Percentiles rank a stretch among this genome's conserved stretches.
phyloP scores from a whole-genome alignment of 2,888 invertebrate species.

The Bruchidius siliquastri region DNA sequence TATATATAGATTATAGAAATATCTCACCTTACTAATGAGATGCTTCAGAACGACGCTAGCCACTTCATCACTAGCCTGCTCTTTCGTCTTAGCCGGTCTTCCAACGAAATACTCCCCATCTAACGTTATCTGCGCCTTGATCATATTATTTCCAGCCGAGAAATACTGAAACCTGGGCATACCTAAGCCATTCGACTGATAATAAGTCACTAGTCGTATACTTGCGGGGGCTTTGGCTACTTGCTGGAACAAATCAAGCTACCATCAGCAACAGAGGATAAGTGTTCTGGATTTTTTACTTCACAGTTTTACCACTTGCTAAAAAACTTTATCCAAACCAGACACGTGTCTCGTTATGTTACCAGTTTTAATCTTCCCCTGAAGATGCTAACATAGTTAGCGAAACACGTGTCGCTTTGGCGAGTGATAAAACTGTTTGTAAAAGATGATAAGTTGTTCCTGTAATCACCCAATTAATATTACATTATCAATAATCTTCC shows the following conservation, averaged over 20 bases:
- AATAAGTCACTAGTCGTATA: constrained; percentile 46
- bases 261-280: too few species aligned
- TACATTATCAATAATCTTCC: too few species aligned
- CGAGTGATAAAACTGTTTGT: too few species aligned
- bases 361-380: too few species aligned
- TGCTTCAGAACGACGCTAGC: constrained; percentile 41
- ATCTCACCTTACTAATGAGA: constrained; percentile 26
- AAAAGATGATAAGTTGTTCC: too few species aligned
- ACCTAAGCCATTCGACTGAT: constrained; percentile 45
- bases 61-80: constrained; percentile 50
- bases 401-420: too few species aligned
- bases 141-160: constrained; percentile 33
- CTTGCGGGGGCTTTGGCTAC: constrained; percentile 29
- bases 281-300: too few species aligned
- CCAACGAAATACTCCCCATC: constrained; percentile 50
- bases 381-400: too few species aligned
- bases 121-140: constrained; percentile 48
- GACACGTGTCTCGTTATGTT: too few species aligned
- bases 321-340: too few species aligned
- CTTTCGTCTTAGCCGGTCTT: constrained; percentile 44
- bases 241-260: constrained; percentile 19
- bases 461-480: too few species aligned
- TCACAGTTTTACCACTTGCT: too few species aligned
- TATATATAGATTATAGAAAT: background rate
- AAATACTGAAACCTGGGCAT: constrained; percentile 50